Conservation (phyloP, 1,140 invertebrate species). For the Hycleus phaleratus region DNA sequence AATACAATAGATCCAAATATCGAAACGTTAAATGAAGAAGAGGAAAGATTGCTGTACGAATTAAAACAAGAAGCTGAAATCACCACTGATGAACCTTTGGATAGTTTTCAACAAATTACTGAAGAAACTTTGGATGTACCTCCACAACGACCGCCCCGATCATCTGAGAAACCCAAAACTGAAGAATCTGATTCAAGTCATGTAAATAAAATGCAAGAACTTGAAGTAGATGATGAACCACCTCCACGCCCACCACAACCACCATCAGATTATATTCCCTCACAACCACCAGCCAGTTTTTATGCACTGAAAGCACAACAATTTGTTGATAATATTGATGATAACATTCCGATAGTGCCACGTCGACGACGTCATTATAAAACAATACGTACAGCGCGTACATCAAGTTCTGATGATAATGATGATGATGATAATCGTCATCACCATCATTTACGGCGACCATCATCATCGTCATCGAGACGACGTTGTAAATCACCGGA, state of each 20-base stretch:
- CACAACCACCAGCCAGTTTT: conserved; percentile 37
- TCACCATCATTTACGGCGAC: conserved; percentile 27
- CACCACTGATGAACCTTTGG: not conserved
- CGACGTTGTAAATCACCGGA: conserved; percentile 35
- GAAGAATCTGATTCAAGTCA: not conserved
- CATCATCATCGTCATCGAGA: conserved; percentile 6
- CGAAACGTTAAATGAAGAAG: not conserved
- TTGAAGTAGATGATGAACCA: conserved; percentile 32
- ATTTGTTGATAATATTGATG: conserved; percentile 40
- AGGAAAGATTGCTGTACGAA: too few species aligned
- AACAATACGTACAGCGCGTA: conserved; percentile 17
- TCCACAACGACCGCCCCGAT: not conserved
- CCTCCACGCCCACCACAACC: conserved; percentile 51
- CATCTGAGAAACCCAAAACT: conserved; percentile 3
- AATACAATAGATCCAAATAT: not conserved
- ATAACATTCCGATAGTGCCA: conserved; percentile 38
- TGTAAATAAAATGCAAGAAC: conserved; percentile 16
- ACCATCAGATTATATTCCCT: conserved; percentile 39
- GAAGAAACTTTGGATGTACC: too few species aligned
- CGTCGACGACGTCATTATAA: conserved; percentile 34
- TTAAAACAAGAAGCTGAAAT: not conserved
- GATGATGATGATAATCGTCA: conserved; percentile 33
- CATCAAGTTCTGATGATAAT: conserved; percentile 44
- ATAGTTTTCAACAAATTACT: too few species aligned
- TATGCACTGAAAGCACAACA: conserved; percentile 42